Base-by-base conservation (phyloP, 2,113 vertebrate species). In the Perccottus glenii region DNA sequence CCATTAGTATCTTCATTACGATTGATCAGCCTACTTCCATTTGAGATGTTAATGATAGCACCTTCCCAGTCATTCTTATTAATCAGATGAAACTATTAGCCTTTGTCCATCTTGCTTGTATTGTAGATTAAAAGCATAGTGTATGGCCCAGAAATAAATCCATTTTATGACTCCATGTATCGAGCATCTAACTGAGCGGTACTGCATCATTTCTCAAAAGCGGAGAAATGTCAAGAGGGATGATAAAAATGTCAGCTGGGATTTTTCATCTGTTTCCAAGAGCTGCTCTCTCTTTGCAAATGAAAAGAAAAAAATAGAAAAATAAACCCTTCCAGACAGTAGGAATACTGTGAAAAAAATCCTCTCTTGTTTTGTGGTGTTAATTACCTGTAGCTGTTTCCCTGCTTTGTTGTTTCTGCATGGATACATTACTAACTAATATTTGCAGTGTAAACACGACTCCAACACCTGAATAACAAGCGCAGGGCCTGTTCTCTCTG, bases 131-230 rank as follows among this genome's bases (percentile, higher is more conserved):
- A 67, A 52, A n/a, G 33, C 27, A 51, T 59, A 33, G 53, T 52
- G 49, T 71, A 40, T 2, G 10, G 32, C 50, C 32, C 35, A 57
- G 16, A 53, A n/a, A 60, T 16, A 66, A 12, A 64, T 53, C 6
- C 36, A 27, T 72, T 64, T 53, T 9, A 14, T 58, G 19, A 47
- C 47, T 35, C 35, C 73, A 49, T 35, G 11, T 59, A 57, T 45
- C 27, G 38, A 65, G 6, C 42, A 14, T 38, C 42, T 52, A 65
- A 52, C 48, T 45, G 32, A 63, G 6, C 53, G 2, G 5, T 3
- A 9, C 66, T 81, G 76, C 61, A n/a, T 62, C 40, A 53, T 65
- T 69, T 82, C 65, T 70, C 50, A 52, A 11, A 74, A 72, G 64
- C 14, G 11, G 9, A 33, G 45, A 79, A 80, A 81, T 67, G 73